A percentile compares a stretch with the other conserved stretches of the same genome.
Conservation (phyloP, 2,113 vertebrate species). For the Oenanthe melanoleuca region DNA sequence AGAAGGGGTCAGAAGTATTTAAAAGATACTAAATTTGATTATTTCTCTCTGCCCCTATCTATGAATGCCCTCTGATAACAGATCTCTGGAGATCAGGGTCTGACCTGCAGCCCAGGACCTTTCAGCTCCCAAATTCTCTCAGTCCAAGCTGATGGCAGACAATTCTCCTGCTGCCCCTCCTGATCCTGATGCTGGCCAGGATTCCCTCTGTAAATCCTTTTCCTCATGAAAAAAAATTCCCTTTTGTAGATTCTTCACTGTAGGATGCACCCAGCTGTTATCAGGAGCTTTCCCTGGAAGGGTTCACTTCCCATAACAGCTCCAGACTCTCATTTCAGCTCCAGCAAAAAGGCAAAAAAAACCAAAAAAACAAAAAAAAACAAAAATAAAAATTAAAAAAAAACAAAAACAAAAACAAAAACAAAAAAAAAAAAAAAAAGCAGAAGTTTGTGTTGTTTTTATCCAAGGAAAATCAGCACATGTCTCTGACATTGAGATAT, state of each 20-base stretch:
- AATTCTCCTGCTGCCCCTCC: background rate
- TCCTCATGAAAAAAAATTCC: background rate
- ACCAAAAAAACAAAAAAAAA: background rate
- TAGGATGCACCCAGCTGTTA: background rate
- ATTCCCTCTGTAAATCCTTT: background rate
- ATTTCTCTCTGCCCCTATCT: background rate
- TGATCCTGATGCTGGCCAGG: background rate
- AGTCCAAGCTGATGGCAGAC: fast-evolving
- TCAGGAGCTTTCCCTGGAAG: background rate
- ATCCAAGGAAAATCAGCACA: background rate
- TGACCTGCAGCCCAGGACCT: background rate
- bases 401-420: background rate
- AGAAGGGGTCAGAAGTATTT: background rate
- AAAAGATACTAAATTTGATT: background rate
- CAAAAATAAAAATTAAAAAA: background rate
- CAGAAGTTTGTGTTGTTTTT: background rate
- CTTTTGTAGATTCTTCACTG: background rate
- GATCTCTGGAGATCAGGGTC: background rate
- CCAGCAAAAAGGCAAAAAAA: background rate
- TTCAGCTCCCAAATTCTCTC: background rate
- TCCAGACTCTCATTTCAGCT: background rate
- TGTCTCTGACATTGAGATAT: background rate
- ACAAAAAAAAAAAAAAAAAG: background rate
- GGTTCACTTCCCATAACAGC: background rate
- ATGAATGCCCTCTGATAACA: background rate